Percentiles rank a stretch among this genome's conserved stretches.
Conservation (phyloP, 2,797 vertebrate genomes). For the Tolypeutes matacus region DNA sequence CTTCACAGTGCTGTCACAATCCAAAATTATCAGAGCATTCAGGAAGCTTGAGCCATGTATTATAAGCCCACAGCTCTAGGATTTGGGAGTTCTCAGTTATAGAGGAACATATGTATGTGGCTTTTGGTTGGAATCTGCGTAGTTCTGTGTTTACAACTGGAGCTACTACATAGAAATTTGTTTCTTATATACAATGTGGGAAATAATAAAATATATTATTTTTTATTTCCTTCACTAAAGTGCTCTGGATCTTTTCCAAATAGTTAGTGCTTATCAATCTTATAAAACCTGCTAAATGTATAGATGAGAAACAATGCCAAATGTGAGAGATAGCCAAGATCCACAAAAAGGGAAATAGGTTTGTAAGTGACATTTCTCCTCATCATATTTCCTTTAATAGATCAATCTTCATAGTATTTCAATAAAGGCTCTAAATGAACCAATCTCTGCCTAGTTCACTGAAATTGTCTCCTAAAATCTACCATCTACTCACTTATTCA, state of each 20-base stretch:
- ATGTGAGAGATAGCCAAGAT: neutral
- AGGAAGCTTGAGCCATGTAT: neutral
- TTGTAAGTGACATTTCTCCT: neutral
- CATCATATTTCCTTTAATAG: neutral
- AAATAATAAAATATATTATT: neutral
- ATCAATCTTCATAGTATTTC: neutral
- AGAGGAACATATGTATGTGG: neutral
- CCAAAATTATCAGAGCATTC: constrained; percentile 2
- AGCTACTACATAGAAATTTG: neutral
- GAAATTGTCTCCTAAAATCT: neutral
- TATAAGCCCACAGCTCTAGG: neutral
- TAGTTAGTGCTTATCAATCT: neutral
- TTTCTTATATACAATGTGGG: neutral
- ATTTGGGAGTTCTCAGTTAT: neutral
- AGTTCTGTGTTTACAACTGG: neutral
- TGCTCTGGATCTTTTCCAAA: neutral
- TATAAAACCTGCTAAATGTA: neutral
- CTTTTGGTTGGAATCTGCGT: neutral
- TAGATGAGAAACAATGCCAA: neutral
- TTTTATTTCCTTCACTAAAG: neutral
- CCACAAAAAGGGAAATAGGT: neutral
- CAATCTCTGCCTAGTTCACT: neutral
- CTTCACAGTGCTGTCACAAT: neutral
- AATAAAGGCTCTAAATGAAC: neutral
- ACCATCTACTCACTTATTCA: neutral